Evolutionary conservation across 2,113 vertebrate genomes (phyloP).

Genomic region (Rallus limicola): DNA sequence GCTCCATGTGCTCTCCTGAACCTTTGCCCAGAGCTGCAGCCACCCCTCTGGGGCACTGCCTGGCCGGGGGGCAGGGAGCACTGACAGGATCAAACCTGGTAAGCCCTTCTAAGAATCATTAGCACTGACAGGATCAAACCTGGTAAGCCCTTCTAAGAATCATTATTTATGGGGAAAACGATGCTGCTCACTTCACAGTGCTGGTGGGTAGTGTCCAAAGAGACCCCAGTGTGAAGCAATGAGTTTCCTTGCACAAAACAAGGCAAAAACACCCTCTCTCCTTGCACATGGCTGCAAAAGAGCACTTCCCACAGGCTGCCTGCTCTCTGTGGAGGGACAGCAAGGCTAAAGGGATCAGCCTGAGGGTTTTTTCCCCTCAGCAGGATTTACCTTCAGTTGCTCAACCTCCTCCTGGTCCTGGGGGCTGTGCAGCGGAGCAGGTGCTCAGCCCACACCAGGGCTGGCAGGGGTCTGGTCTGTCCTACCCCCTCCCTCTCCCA

Average conservation of each 20-base stretch:
- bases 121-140: neutral
- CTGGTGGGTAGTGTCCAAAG: too few relatives aligned
- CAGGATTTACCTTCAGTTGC: neutral
- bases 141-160: neutral
- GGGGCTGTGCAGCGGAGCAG: neutral
- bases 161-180: neutral
- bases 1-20: neutral
- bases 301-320: rapidly evolving
- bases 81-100: neutral
- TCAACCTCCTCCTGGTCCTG: neutral
- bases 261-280: neutral
- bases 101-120: neutral
- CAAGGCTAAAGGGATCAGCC: neutral
- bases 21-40: neutral
- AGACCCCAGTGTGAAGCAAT: neutral
- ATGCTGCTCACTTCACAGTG: neutral
- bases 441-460: neutral
- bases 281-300: rapidly evolving
- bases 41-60: neutral
- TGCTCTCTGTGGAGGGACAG: neutral
- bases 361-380: neutral
- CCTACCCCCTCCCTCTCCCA: neutral
- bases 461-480: neutral
- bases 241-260: neutral
- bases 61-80: neutral